A percentile compares a stretch with the other conserved stretches of the same genome.
Conservation (phyloP, 2,113 vertebrate species). For the Carettochelys insculpta region DNA sequence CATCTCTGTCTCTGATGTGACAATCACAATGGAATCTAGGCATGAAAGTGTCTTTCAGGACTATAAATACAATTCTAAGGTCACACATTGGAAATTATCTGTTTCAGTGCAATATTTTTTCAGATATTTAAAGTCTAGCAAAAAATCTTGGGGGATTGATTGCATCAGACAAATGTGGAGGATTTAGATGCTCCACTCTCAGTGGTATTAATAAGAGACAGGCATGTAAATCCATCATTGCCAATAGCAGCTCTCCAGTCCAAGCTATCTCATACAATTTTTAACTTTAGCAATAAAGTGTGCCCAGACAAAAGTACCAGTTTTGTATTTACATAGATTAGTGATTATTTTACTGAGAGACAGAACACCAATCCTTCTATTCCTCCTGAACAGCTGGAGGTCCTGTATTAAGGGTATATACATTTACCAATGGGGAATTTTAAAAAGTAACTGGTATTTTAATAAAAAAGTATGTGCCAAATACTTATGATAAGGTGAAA, state of each 20-base stretch:
- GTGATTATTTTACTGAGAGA: rapidly evolving
- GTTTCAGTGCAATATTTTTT: conserved; percentile 29
- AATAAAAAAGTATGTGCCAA: not conserved
- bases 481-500: not conserved
- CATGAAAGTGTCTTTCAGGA: conserved; percentile 32
- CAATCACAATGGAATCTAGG: not conserved
- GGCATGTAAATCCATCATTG: not conserved
- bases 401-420: not conserved
- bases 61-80: not conserved
- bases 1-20: not conserved
- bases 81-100: conserved; percentile 38
- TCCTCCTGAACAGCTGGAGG: not conserved
- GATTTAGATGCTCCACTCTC: not conserved
- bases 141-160: not conserved
- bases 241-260: not conserved
- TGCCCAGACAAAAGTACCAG: not conserved
- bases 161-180: not conserved
- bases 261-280: rapidly evolving
- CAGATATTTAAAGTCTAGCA: not conserved
- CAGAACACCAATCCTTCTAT: rapidly evolving
- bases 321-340: not conserved
- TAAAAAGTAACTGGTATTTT: not conserved
- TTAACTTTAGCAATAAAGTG: not conserved
- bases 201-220: not conserved
- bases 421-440: not conserved